Evolutionary conservation across 2,888 invertebrate species (phyloP).

Genomic region (Unio pictorum): DNA sequence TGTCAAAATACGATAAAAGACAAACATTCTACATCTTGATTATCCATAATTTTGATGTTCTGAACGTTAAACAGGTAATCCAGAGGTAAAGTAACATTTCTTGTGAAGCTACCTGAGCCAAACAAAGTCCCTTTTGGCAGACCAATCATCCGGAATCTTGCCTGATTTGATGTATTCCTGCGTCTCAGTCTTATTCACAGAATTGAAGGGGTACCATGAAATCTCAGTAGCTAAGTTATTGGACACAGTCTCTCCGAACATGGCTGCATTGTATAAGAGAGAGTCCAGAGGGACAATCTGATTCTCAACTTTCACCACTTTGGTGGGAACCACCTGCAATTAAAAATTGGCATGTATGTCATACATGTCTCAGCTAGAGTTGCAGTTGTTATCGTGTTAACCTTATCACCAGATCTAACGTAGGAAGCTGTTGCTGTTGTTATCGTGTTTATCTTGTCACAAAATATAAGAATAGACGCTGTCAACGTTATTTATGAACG

Average conservation of each 20-base stretch:
- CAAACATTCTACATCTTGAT: too few relatives aligned
- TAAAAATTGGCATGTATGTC: neutral
- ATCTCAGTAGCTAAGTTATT: conserved; percentile 34
- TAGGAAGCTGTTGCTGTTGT: too few relatives aligned
- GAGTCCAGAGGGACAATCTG: conserved; percentile 18
- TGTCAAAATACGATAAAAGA: too few relatives aligned
- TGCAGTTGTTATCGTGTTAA: too few relatives aligned
- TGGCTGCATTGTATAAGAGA: conserved; percentile 22
- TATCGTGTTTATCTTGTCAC: too few relatives aligned
- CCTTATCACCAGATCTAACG: too few relatives aligned
- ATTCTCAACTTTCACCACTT: conserved; percentile 9
- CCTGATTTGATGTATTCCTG: conserved; percentile 14
- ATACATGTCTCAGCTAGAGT: too few relatives aligned
- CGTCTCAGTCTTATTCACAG: conserved; percentile 6
- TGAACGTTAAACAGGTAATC: too few relatives aligned
- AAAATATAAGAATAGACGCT: too few relatives aligned
- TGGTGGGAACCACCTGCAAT: neutral
- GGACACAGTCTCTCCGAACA: conserved; percentile 17
- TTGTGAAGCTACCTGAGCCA: conserved; percentile 24
- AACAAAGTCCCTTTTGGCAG: conserved; percentile 18
- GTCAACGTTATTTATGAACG: too few relatives aligned
- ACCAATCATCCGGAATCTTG: conserved; percentile 21
- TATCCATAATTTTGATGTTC: too few relatives aligned
- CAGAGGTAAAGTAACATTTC: neutral
- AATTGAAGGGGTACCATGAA: conserved; percentile 42